phyloP scores from a whole-genome alignment of 2,797 vertebrate species.

The Adelosebastes latens region DNA sequence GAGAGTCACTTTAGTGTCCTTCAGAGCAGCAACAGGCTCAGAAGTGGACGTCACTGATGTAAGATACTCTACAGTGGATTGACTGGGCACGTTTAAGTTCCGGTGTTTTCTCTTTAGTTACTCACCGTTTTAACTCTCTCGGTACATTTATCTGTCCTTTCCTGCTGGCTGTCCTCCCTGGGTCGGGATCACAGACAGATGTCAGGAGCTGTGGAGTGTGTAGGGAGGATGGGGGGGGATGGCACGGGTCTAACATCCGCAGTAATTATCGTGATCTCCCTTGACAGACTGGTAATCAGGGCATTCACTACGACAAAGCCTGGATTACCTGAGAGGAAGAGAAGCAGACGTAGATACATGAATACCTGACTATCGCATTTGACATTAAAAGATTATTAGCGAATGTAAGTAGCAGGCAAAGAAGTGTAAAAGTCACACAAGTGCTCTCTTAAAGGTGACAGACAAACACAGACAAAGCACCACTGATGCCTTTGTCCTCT shows the following conservation, averaged over 20 bases:
- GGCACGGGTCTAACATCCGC: slow-evolving; percentile 65
- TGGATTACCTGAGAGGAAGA: slow-evolving; percentile 70
- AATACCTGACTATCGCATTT: slow-evolving; percentile 2
- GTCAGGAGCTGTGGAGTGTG: slow-evolving; percentile 23
- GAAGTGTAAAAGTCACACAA: neutral
- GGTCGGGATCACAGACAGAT: slow-evolving; percentile 29
- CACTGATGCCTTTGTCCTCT: neutral
- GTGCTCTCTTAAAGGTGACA: neutral
- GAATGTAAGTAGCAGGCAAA: neutral
- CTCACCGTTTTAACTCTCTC: neutral
- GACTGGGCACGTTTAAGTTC: neutral
- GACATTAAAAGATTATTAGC: neutral
- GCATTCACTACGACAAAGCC: slow-evolving; percentile 57
- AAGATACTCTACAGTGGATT: neutral
- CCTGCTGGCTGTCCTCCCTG: neutral
- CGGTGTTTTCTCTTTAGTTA: neutral
- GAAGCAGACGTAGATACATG: slow-evolving; percentile 21
- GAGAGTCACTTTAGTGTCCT: slow-evolving; percentile 21
- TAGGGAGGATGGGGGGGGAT: neutral
- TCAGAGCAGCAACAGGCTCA: slow-evolving; percentile 19
- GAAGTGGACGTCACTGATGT: slow-evolving; percentile 7
- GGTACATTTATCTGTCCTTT: neutral
- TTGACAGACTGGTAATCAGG: slow-evolving; percentile 73
- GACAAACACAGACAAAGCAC: neutral
- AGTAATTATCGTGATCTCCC: slow-evolving; percentile 74